phyloP scores from a whole-genome alignment of 2,113 vertebrate genomes.

The Motacilla tschutschensis region DNA sequence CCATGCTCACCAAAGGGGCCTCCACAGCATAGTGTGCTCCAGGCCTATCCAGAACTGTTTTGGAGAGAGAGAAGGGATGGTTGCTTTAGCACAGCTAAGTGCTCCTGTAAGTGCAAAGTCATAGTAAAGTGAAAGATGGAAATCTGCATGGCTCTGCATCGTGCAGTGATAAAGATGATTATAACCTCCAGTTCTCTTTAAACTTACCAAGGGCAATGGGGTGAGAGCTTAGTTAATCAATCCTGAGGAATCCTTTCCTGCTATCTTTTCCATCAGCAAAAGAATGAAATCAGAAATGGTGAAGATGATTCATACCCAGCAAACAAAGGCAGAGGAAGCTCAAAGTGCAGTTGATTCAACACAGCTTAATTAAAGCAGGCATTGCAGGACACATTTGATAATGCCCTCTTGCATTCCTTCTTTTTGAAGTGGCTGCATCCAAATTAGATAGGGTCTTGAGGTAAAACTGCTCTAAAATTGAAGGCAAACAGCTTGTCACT shows the following conservation, averaged over 20 bases:
- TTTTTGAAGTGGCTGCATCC: background rate
- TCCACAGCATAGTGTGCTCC: background rate
- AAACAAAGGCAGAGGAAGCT: slow-evolving; percentile 24
- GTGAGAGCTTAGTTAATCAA: slow-evolving; percentile 29
- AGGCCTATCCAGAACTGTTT: background rate
- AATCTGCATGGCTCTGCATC: background rate
- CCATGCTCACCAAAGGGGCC: background rate
- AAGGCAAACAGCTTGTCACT: background rate
- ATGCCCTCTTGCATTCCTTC: background rate
- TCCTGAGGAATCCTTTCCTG: slow-evolving; percentile 21
- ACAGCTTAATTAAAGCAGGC: slow-evolving; percentile 33
- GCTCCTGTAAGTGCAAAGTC: background rate
- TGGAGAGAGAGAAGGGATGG: background rate
- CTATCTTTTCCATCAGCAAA: slow-evolving; percentile 26
- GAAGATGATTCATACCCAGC: slow-evolving; percentile 29
- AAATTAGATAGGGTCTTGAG: background rate
- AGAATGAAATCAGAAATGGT: slow-evolving; percentile 11
- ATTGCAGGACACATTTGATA: background rate
- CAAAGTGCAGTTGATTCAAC: slow-evolving; percentile 22
- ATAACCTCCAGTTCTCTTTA: slow-evolving; percentile 29
- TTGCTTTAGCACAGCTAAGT: background rate
- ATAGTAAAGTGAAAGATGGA: slow-evolving; percentile 21
- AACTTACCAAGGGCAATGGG: slow-evolving; percentile 12
- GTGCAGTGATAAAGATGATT: slow-evolving; percentile 2
- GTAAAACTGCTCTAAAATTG: background rate